Percentiles rank a stretch among this genome's conserved stretches.
Conservation (phyloP, 2,113 vertebrate species). For the Plecotus auritus region DNA sequence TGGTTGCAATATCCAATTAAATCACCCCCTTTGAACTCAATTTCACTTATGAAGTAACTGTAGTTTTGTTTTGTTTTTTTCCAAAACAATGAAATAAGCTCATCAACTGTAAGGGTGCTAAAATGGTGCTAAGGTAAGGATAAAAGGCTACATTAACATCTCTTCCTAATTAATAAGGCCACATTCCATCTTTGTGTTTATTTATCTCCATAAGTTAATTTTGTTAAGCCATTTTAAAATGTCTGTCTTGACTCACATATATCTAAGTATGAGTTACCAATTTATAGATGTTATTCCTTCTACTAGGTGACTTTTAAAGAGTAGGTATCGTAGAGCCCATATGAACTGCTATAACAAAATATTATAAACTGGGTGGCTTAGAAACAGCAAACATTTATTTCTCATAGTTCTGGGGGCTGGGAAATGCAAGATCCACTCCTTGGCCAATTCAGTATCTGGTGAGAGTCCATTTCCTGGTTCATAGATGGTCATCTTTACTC, state of each 20-base stretch:
- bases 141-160: slow-evolving; percentile 28
- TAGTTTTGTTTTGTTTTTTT: background rate
- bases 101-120: background rate
- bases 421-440: background rate
- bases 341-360: background rate
- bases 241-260: background rate
- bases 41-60: slow-evolving; percentile 53
- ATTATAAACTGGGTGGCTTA: background rate
- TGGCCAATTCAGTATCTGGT: background rate
- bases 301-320: background rate
- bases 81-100: slow-evolving; percentile 34
- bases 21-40: slow-evolving; percentile 59
- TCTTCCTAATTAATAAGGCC: slow-evolving; percentile 37
- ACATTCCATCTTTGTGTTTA: background rate
- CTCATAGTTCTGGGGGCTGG: background rate
- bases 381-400: background rate
- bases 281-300: background rate
- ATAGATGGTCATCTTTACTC: background rate
- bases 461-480: background rate
- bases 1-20: slow-evolving; percentile 63
- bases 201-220: slow-evolving; percentile 41
- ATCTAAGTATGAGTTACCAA: background rate
- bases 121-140: background rate
- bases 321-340: background rate
- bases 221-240: background rate